phyloP scores from a whole-genome alignment of 64 coral and sea anemone genomes.

The Trachythela sp. region DNA sequence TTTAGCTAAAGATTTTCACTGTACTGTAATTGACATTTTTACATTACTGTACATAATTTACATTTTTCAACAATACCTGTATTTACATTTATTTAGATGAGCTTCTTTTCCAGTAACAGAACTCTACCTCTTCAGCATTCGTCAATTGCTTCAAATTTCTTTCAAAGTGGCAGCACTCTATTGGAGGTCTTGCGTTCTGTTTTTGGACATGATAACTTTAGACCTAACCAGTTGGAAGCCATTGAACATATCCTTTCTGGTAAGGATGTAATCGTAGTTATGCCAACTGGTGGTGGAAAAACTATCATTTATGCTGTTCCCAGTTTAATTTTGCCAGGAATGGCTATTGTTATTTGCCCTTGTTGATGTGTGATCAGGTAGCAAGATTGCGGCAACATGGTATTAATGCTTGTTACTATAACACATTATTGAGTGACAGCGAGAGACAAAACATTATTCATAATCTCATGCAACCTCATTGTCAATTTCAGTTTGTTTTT shows the following conservation, averaged over 20 bases:
- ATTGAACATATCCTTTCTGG: background rate
- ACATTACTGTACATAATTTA: too few relatives aligned
- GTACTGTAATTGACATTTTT: too few relatives aligned
- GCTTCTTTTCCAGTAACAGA: background rate
- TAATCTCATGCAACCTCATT: background rate
- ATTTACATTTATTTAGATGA: background rate
- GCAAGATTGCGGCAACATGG: background rate
- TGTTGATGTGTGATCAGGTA: conserved; percentile 40
- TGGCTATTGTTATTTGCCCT: conserved; percentile 24
- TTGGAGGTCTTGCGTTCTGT: background rate
- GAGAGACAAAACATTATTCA: conserved; percentile 28
- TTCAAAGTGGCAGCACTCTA: background rate
- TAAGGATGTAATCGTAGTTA: conserved; percentile 28
- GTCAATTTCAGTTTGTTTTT: conserved; percentile 23
- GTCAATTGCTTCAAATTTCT: background rate
- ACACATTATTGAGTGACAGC: background rate
- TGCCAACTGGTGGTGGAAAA: conserved; percentile 46
- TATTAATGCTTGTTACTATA: conserved; percentile 15
- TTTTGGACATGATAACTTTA: conserved; percentile 23
- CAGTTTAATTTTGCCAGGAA: background rate
- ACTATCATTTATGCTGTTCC: conserved; percentile 19
- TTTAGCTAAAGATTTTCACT: too few relatives aligned
- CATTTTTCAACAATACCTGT: too few relatives aligned
- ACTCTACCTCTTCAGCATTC: background rate
- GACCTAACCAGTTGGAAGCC: background rate